Conservation (phyloP, 2,888 invertebrate species). For the Diploptera punctata region DNA sequence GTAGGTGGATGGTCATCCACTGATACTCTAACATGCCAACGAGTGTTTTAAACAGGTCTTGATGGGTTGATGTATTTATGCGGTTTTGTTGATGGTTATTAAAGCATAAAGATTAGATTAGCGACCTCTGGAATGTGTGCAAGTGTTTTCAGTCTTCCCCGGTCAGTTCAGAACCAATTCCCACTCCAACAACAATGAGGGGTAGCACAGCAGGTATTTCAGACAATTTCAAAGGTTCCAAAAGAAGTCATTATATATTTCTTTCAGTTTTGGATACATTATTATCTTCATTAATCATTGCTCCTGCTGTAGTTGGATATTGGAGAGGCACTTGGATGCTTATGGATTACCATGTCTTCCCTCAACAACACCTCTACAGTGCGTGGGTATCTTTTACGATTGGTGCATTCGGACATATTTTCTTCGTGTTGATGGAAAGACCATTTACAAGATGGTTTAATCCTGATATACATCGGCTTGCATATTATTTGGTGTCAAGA, state of each 20-base stretch:
- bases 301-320: conserved; percentile 83
- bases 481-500: conserved; percentile 74
- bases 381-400: conserved; percentile 71
- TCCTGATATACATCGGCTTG: conserved; percentile 71
- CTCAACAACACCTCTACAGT: conserved; percentile 65
- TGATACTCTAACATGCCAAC: neutral
- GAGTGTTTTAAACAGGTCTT: neutral
- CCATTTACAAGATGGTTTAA: conserved; percentile 62
- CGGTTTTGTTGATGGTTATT: neutral
- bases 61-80: neutral
- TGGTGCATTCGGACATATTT: conserved; percentile 72
- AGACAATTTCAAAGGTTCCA: conserved; percentile 64
- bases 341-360: conserved; percentile 74
- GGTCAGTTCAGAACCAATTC: conserved; percentile 1
- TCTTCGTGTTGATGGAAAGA: conserved; percentile 72
- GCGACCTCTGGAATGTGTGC: neutral
- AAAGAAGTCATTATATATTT: conserved; percentile 60
- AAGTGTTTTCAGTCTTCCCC: neutral
- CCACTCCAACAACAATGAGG: conserved; percentile 57
- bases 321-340: conserved; percentile 89
- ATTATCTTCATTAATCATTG: conserved; percentile 74
- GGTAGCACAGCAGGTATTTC: conserved; percentile 72
- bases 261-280: conserved; percentile 73
- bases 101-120: neutral
- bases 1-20: neutral